These are phyloP conservation scores for Tupaia tana DNA, from an alignment of 2,113 vertebrate genomes.

Conservation along the genomic window DNA sequence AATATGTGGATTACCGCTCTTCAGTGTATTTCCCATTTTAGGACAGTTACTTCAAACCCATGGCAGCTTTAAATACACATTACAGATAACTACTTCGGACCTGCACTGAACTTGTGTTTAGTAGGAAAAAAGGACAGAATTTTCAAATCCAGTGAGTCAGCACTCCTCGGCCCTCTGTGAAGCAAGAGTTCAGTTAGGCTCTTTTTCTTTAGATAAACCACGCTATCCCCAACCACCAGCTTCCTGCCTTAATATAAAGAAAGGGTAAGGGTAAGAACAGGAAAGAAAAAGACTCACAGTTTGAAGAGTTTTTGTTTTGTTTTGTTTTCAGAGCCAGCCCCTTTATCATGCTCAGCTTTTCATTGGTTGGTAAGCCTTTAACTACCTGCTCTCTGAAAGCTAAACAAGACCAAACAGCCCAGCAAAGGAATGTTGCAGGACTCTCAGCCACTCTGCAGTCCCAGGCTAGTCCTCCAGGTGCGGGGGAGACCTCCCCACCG, in stretches of 20 bases:
- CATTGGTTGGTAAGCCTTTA: neutral
- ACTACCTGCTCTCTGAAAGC: neutral
- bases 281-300: neutral
- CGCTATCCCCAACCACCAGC: neutral
- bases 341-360: neutral
- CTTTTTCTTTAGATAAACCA: slow-evolving; percentile 27
- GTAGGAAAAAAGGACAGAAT: neutral
- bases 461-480: neutral
- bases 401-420: neutral
- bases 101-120: neutral
- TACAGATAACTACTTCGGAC: neutral
- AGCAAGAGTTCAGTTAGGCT: neutral
- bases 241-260: neutral
- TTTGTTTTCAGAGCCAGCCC: neutral
- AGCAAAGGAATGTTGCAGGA: fast-evolving
- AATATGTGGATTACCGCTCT: neutral
- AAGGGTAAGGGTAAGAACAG: neutral
- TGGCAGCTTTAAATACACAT: neutral
- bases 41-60: neutral
- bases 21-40: neutral
- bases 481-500: fast-evolving
- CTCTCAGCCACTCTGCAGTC: neutral
- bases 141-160: neutral
- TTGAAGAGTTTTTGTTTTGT: neutral
- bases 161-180: slow-evolving; percentile 12